Base-by-base conservation (phyloP, 2,113 vertebrate species). In the Anolis sagrei region DNA sequence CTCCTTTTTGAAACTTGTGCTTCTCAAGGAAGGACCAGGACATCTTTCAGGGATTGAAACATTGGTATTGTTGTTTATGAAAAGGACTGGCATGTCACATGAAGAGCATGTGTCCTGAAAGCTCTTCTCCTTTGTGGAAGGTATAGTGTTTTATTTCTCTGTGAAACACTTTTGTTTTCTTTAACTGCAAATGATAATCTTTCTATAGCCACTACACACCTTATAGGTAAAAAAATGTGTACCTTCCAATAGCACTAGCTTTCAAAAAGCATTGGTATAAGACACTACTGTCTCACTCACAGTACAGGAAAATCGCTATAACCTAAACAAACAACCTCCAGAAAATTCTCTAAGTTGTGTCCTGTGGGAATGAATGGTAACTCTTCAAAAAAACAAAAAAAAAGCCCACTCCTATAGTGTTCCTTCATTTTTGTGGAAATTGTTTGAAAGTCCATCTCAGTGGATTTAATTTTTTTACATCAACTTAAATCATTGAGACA, bases 121-220 rank as follows among this genome's bases (percentile, higher is more conserved):
- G 51, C 89, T 85, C 81, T 91, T 90, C 80, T 82, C 92, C 87
- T 90, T 90, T 29, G 89, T 83, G 80, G 84, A 78, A 81, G 85
- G 90, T 76, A 75, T 54, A 85, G 23, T 81, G 78, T 86, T 93
- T 92, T 81, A 86, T 90, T 92, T 87, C 76, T 77, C 44, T 86
- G 44, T 86, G 89, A 77, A 58, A 58, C 54, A 58, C 14, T 18
- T 58, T 58, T 58, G 54, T 58, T 58, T 58, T 58, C 14, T 58
- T 58, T 58, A 58, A 58, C 14, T 44, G 54, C 54, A 58, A 58
- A 58, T 18, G 14, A 13, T 4, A 58, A 58, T 58, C 54, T 58
- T 58, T 58, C 14, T 58, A 58, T 58, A 58, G 16, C 54, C 11
- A 58, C 13, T 58, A 58, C 51, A 54, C 51, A 54, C 14, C 39